Percentiles rank a stretch among this genome's conserved stretches.
Evolutionary conservation across 2,797 vertebrate species (phyloP).

Genomic region (Danio kyathit): DNA sequence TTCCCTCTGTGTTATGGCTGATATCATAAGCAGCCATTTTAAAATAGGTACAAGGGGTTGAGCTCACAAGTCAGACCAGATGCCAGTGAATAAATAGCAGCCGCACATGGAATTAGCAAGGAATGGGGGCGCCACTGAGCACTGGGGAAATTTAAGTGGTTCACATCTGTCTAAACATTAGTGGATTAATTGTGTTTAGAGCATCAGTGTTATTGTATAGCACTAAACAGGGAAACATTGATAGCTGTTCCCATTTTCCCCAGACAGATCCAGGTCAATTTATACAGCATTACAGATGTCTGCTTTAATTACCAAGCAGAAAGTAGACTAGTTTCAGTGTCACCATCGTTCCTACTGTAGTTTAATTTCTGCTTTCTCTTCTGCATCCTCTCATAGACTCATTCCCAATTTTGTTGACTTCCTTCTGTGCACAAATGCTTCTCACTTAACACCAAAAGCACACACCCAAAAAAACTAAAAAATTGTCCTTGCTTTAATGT

Average conservation of each 20-base stretch:
- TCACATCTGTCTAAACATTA: slow-evolving; percentile 36
- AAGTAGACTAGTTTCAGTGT: slow-evolving; percentile 2
- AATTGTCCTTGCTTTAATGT: not conserved
- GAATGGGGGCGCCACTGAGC: slow-evolving; percentile 29
- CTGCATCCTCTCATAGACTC: not conserved
- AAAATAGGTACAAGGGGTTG: not conserved
- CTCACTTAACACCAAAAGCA: not conserved
- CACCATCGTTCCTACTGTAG: not conserved
- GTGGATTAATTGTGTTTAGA: slow-evolving; percentile 32
- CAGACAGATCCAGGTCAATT: slow-evolving; percentile 30
- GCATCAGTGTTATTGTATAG: slow-evolving; percentile 3
- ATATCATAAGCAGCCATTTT: slow-evolving; percentile 22
- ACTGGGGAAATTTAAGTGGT: slow-evolving; percentile 9
- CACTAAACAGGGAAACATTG: slow-evolving; percentile 1
- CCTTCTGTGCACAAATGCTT: not conserved
- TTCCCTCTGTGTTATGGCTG: slow-evolving; percentile 10
- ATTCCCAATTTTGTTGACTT: not conserved
- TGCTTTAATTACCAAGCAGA: slow-evolving; percentile 36
- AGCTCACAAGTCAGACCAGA: slow-evolving; percentile 32
- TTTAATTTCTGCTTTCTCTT: not conserved
- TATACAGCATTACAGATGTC: slow-evolving; percentile 24
- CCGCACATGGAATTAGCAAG: slow-evolving; percentile 31
- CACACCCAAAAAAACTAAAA: not conserved
- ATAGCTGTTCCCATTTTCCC: not conserved
- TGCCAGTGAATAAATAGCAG: slow-evolving; percentile 33